Evolutionary conservation across 2,797 vertebrate genomes (phyloP), one percentile per base, ranked within the genome.

Genomic region (Botia almorhae): DNA sequence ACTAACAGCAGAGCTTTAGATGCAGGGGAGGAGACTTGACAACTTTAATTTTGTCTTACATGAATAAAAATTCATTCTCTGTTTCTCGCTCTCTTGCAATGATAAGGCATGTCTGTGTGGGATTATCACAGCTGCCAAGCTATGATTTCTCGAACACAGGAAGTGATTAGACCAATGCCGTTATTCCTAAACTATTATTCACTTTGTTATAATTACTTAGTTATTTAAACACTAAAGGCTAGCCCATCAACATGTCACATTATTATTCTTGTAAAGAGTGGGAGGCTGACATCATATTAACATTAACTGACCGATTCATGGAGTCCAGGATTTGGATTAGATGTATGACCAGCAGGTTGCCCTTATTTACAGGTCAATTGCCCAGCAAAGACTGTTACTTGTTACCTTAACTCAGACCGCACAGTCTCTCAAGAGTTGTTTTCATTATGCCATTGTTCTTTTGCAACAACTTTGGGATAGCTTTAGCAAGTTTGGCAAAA

Each of bases 291-390:
- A 68, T 19, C 39, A 12, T 65, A 43, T 51, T 43, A 60, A 73
- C 43, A 63, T 63, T 6, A 48, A 71, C 23, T 68, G 64, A 56
- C 21, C 7, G 1, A 63, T 74, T 75, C 33, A 56, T n/a, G 36
- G 5, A 14, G 36, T 50, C 11, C 29, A 46, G 11, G 13, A 53
- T 19, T 67, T n/a, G 39, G 74, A 21, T 29, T 14, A 2, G 19
- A 60, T 12, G 46, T 29, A 56, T 33, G 53, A 71, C 75, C 80
- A 75, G 39, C 13, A 81, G 83, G 51, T 78, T 76, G 76, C 58
- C 39, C 33, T 63, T 29, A 68, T 51, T 23, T 50, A 23, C 16
- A 50, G 46, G 29, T 53, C 58, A 72, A 7, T 14, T 43, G 29
- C 16, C 63, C 16, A 26, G 36, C 63, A 29, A 11, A 58, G 55